Base-by-base conservation (phyloP, 2,888 invertebrate species). In the Capitulum mitella region DNA sequence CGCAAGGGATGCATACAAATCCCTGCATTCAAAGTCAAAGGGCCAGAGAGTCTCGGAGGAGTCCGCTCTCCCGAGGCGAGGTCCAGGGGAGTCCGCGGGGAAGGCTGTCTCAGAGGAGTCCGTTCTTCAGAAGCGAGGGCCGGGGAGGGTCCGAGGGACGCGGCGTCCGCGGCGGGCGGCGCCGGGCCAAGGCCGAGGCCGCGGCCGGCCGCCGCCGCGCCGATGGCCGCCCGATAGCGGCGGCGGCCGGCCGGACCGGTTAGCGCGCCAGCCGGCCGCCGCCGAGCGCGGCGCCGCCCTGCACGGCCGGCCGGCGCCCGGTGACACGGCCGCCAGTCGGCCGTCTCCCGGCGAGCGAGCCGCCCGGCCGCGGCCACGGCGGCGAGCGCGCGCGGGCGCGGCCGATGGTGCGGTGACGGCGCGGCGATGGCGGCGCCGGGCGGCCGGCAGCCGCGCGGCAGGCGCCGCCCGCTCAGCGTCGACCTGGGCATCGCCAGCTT, bases 391-490 rank as follows among this genome's bases (percentile, higher is more conserved):
- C 1, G 58, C 58, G 10, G n/a, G n/a, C 8, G 58, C 29, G 58
- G 43, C 43, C 43, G 61, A n/a, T 10, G 70, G 19, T 37, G 40
- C 70, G 70, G 8, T 29, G 40, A 10, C 26, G 40, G 40, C 40
- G 70, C 70, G 70, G 40, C 40, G 37, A 70, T 70, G 70, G 70
- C 70, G 70, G 37, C 70, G 26, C 40, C 40, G 70, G 14, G 12
- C 37, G 70, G 37, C 19, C 37, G 70, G 10, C 70, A 70, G 70
- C 70, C 70, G 70, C 70, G 70, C 40, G 40, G 70, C 70, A 14
- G 70, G 26, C 70, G 70, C 22, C 70, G 70, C 26, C 70, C 70
- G 70, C 22, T 70, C 70, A 70, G 70, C 40, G 37, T 70, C 70
- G 70, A 70, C 70, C 37, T 70, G 26, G 70, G 70, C 40, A 37